Percentiles rank a stretch among this genome's conserved stretches.
Conservation (phyloP, 2,797 vertebrate species). For the Bovichtus diacanthus region DNA sequence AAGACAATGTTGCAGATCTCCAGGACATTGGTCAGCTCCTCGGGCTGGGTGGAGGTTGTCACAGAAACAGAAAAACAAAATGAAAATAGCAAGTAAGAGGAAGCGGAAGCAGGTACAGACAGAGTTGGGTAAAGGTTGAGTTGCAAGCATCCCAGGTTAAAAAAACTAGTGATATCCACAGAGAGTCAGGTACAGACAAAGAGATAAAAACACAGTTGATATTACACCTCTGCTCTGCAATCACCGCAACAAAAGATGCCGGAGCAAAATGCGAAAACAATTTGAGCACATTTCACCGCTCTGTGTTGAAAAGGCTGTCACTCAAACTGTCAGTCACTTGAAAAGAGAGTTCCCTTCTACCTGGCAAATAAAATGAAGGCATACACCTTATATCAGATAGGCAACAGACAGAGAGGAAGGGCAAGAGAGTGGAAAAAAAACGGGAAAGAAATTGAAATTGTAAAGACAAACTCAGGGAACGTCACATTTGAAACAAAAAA, state of each 20-base stretch:
- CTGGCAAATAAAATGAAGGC: conserved; percentile 49
- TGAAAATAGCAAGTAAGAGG: background rate
- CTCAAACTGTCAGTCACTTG: conserved; percentile 58
- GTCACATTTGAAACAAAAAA: conserved; percentile 11
- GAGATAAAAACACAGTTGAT: conserved; percentile 28
- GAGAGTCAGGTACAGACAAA: conserved; percentile 20
- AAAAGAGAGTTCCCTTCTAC: conserved; percentile 33
- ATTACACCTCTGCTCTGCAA: conserved; percentile 42
- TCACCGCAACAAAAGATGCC: conserved; percentile 35
- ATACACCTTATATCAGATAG: conserved; percentile 18
- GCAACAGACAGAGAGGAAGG: conserved; percentile 1
- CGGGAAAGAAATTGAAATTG: conserved; percentile 11
- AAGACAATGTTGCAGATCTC: conserved; percentile 99
- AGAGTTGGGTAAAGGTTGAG: background rate
- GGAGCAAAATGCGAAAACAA: conserved; percentile 31
- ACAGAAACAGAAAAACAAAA: conserved; percentile 28
- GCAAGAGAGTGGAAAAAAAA: background rate
- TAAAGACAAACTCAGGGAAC: conserved; percentile 21
- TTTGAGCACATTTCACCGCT: conserved; percentile 19
- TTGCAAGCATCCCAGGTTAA: background rate
- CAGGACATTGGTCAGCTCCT: conserved; percentile 95
- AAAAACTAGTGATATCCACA: conserved; percentile 19
- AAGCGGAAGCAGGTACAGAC: background rate
- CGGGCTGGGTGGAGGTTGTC: conserved; percentile 82
- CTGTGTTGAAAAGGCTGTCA: conserved; percentile 49